Conservation (phyloP, 92 coral and sea anemone genomes). For the Metridium senile region DNA sequence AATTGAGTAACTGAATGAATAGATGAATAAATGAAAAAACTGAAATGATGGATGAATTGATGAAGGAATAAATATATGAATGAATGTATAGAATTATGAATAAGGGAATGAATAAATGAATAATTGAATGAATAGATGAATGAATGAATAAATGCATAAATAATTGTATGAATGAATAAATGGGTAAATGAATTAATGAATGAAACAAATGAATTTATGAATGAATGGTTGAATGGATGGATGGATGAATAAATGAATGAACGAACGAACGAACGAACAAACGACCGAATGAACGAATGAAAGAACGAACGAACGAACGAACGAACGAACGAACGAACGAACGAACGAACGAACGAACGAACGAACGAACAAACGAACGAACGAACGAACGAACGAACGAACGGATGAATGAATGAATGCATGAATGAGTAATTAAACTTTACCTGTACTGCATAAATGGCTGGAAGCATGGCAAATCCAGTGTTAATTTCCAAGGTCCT, state of each 20-base stretch:
- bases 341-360: not conserved
- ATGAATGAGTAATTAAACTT: not conserved
- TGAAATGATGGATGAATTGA: not conserved
- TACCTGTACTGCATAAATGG: constrained; percentile 91
- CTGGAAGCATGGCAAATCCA: constrained; percentile 78
- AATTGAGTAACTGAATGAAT: not conserved
- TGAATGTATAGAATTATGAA: not conserved
- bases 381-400: not conserved
- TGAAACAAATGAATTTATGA: not conserved
- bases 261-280: not conserved
- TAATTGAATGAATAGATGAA: not conserved
- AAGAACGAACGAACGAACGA: not conserved
- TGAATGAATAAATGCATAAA: not conserved
- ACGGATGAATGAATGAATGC: constrained; percentile 1
- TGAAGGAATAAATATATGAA: not conserved
- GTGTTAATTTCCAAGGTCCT: constrained; percentile 87
- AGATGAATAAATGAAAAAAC: not conserved
- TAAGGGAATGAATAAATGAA: not conserved
- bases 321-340: not conserved
- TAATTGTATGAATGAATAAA: not conserved
- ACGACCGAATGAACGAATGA: not conserved
- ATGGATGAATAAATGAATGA: not conserved
- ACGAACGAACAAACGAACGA: not conserved
- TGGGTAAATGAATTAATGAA: not conserved
- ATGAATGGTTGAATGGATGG: not conserved